These are phyloP conservation scores for Virgularia gustaviana DNA, from an alignment of 92 coral and sea anemone species.

Conservation along the genomic window DNA sequence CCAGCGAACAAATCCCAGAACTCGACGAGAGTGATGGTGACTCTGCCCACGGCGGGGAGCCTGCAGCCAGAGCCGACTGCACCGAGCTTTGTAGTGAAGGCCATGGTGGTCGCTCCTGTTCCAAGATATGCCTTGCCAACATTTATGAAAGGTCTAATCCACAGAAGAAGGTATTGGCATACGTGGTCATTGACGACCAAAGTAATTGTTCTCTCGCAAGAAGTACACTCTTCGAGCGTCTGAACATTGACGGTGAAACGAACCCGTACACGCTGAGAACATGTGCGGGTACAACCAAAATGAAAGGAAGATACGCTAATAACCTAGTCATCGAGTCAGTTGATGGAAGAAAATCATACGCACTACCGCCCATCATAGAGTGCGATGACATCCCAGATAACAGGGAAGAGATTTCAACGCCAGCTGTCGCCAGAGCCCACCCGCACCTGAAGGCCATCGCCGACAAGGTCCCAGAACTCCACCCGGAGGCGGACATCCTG, in stretches of 20 bases:
- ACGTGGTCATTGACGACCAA: constrained; percentile 44
- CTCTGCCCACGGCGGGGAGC: background rate
- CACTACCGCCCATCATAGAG: constrained; percentile 36
- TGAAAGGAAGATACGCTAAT: constrained; percentile 26
- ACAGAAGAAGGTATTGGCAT: constrained; percentile 9
- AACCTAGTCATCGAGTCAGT: constrained; percentile 39
- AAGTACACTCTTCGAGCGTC: constrained; percentile 14
- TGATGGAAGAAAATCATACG: constrained; percentile 15
- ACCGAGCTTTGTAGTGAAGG: background rate
- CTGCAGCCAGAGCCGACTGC: background rate
- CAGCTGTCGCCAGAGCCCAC: constrained; percentile 42
- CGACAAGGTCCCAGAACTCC: constrained; percentile 35
- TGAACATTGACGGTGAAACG: constrained; percentile 6
- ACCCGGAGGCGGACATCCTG: background rate
- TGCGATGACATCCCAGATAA: constrained; percentile 49
- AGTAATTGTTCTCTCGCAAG: too few relatives aligned
- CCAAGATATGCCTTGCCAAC: constrained; percentile 47
- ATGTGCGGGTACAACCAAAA: constrained; percentile 1
- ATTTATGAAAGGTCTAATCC: background rate
- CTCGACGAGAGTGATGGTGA: too few relatives aligned
- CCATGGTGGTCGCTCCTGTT: constrained; percentile 30
- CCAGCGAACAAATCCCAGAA: too few relatives aligned
- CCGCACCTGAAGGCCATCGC: constrained; percentile 37
- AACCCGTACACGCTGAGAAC: constrained; percentile 39
- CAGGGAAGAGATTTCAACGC: constrained; percentile 49